Evolutionary conservation across 1,140 invertebrate species (phyloP).

Genomic region (Drosophila parabipectinata): DNA sequence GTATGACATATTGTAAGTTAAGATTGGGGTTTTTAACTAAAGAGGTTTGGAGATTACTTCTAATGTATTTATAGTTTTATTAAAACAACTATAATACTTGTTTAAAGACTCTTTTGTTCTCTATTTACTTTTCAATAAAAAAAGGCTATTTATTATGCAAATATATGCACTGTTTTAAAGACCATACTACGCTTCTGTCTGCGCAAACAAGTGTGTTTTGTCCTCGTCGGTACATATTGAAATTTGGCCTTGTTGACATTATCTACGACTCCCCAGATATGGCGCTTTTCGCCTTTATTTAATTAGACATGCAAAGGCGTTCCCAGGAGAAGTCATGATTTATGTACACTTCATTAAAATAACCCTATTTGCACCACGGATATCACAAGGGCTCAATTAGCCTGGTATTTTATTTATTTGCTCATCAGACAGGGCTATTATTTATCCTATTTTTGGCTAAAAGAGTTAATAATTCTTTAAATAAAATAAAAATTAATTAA

Average conservation of each 20-base stretch:
- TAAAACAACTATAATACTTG: background rate
- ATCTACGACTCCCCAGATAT: constrained; percentile 41
- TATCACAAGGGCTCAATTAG: background rate
- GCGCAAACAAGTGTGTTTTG: background rate
- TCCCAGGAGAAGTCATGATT: constrained; percentile 45
- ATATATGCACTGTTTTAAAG: constrained; percentile 9
- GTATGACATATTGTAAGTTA: background rate
- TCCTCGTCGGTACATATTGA: background rate
- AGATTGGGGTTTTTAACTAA: background rate
- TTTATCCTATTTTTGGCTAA: background rate
- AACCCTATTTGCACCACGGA: constrained; percentile 7
- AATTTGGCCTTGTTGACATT: constrained; percentile 25
- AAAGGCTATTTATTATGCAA: constrained; percentile 71
- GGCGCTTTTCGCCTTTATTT: constrained; percentile 38
- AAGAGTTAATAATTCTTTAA: background rate
- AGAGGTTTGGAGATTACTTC: background rate
- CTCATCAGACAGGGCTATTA: background rate
- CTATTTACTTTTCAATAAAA: constrained; percentile 1
- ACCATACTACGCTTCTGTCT: background rate
- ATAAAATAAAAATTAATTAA: too few relatives aligned
- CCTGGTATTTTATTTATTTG: background rate
- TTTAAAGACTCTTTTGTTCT: background rate
- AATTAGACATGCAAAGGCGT: constrained; percentile 64
- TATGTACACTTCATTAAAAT: constrained; percentile 72
- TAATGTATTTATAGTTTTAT: too few relatives aligned